phyloP scores from a whole-genome alignment of 2,797 vertebrate species.

The Choloepus didactylus region DNA sequence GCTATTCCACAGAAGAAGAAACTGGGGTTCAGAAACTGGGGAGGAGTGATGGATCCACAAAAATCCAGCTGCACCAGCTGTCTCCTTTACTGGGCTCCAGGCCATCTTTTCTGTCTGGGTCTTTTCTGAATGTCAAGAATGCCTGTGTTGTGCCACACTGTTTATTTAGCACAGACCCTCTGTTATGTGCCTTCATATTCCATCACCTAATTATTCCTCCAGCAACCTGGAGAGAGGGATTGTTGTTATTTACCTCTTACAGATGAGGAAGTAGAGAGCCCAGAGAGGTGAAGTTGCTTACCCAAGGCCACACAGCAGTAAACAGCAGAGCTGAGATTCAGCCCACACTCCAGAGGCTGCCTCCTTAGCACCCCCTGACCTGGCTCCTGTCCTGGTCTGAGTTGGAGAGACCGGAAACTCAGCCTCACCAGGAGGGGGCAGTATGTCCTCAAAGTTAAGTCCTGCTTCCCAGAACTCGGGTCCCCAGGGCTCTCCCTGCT shows the following conservation, averaged over 20 bases:
- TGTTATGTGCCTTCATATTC: background rate
- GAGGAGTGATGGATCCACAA: rapidly evolving
- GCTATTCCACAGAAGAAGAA: background rate
- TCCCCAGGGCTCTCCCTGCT: rapidly evolving
- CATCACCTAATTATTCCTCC: background rate
- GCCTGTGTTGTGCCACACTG: background rate
- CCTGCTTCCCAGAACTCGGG: background rate
- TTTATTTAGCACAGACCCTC: background rate
- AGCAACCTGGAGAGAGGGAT: background rate
- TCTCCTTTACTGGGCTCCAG: background rate
- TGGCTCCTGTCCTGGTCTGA: background rate
- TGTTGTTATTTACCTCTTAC: no score
- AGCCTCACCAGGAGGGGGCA: slow-evolving; percentile 69
- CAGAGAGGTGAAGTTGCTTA: background rate
- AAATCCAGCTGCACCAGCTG: background rate
- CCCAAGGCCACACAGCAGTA: background rate
- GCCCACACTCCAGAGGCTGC: background rate
- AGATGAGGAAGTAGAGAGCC: background rate
- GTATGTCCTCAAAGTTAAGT: background rate
- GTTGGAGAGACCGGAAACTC: background rate
- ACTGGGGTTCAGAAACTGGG: background rate
- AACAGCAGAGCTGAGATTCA: rapidly evolving
- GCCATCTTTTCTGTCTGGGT: background rate
- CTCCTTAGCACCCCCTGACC: no score
- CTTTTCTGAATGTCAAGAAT: background rate